phyloP scores from a whole-genome alignment of 2,113 vertebrate genomes.

The Oxyruncus cristatus region DNA sequence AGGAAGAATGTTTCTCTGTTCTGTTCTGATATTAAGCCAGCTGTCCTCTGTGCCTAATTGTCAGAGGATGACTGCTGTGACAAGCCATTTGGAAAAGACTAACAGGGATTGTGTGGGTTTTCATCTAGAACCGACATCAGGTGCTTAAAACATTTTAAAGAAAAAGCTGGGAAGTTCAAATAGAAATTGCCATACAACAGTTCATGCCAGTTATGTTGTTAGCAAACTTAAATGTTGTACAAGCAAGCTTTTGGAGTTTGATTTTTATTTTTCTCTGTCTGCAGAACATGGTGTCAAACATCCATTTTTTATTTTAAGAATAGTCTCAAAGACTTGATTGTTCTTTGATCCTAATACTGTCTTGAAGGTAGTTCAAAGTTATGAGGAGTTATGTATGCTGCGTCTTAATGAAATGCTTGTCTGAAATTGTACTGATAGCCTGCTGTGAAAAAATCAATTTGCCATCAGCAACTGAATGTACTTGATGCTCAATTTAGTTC shows the following conservation, averaged over 20 bases:
- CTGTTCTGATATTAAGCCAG: not conserved
- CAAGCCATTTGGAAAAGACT: not conserved
- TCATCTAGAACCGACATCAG: not conserved
- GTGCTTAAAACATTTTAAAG: not conserved
- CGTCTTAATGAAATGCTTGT: slow-evolving; percentile 51
- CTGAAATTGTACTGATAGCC: slow-evolving; percentile 50
- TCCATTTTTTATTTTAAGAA: slow-evolving; percentile 17
- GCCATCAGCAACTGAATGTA: slow-evolving; percentile 41
- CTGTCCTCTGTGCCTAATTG: not conserved
- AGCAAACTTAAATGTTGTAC: not conserved
- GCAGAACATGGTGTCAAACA: not conserved
- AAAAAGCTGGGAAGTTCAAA: not conserved
- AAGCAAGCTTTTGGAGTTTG: not conserved
- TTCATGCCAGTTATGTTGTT: not conserved
- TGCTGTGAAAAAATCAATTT: slow-evolving; percentile 63
- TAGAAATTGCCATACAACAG: not conserved
- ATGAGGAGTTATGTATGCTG: slow-evolving; percentile 36
- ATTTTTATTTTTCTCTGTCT: not conserved
- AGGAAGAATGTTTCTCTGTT: not conserved
- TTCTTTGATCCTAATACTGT: slow-evolving; percentile 21
- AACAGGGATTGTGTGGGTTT: not conserved
- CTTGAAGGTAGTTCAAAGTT: slow-evolving; percentile 60
- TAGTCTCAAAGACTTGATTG: slow-evolving; percentile 19
- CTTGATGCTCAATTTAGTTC: slow-evolving; percentile 53
- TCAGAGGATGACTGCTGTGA: not conserved